Percentiles rank a stretch among this genome's conserved stretches.
Conservation (phyloP, 2,797 vertebrate genomes). For the Sparus aurata region DNA sequence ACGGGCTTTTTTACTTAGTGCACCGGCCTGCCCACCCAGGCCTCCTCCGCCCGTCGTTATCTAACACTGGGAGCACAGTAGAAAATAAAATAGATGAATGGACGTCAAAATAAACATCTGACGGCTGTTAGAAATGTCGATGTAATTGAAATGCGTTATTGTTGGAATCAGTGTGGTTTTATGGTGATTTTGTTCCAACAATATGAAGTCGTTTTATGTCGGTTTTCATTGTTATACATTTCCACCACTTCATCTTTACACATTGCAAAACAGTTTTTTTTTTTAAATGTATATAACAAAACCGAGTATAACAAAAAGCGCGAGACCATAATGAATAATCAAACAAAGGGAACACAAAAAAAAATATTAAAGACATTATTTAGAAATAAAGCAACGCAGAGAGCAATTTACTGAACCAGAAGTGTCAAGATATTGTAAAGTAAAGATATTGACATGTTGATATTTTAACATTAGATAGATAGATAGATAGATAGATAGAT, state of each 20-base stretch:
- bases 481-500: no score
- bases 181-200: no score
- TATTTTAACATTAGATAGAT: no score
- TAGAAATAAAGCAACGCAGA: background rate
- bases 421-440: background rate
- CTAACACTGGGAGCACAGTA: conserved; percentile 1
- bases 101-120: conserved; percentile 4
- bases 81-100: background rate
- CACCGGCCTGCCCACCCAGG: conserved; percentile 78
- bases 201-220: background rate
- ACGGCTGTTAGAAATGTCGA: background rate
- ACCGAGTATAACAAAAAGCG: background rate
- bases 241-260: background rate
- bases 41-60: conserved; percentile 58
- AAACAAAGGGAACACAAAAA: background rate
- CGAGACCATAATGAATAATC: background rate
- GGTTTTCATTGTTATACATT: background rate
- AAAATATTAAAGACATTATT: no score
- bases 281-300: no score
- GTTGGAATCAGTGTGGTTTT: background rate
- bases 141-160: background rate
- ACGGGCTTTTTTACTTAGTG: conserved; percentile 82
- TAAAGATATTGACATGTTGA: background rate
- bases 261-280: background rate
- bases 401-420: background rate